phyloP scores from a whole-genome alignment of 1,140 invertebrate genomes.

The Paramacrobiotus metropolitanus region DNA sequence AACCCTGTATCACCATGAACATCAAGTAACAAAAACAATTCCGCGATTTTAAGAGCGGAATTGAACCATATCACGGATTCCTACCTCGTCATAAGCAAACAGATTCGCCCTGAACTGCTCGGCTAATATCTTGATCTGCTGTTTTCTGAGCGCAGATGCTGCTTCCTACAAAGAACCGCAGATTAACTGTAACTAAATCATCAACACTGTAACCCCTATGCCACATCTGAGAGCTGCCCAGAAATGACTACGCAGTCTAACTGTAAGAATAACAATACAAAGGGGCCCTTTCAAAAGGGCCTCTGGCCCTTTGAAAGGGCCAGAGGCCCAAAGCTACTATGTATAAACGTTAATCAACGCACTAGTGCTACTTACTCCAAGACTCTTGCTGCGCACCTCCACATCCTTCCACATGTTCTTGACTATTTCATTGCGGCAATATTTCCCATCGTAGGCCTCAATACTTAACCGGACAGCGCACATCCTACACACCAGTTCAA shows the following conservation, averaged over 20 bases:
- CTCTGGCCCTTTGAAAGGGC: no score
- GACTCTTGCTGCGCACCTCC: not conserved
- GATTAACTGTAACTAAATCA: no score
- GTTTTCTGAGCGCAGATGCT: not conserved
- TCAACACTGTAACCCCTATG: no score
- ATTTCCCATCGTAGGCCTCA: not conserved
- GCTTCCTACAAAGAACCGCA: not conserved
- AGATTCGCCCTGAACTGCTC: not conserved
- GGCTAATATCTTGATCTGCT: not conserved
- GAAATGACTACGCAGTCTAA: no score
- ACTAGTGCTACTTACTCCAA: not conserved
- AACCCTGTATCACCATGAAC: not conserved
- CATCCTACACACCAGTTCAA: not conserved
- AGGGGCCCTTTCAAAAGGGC: no score
- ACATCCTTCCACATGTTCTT: not conserved
- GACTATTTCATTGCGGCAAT: not conserved
- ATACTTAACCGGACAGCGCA: not conserved
- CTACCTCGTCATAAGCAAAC: slow-evolving; percentile 1
- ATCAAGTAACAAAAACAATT: not conserved
- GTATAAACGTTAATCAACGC: not conserved
- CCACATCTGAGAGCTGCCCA: no score
- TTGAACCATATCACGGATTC: no score
- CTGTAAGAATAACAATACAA: no score
- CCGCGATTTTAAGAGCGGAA: not conserved
- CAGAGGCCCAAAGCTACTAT: not conserved